These are phyloP conservation scores for Lutjanus erythropterus DNA, from an alignment of 2,113 vertebrate species.

Conservation along the genomic window DNA sequence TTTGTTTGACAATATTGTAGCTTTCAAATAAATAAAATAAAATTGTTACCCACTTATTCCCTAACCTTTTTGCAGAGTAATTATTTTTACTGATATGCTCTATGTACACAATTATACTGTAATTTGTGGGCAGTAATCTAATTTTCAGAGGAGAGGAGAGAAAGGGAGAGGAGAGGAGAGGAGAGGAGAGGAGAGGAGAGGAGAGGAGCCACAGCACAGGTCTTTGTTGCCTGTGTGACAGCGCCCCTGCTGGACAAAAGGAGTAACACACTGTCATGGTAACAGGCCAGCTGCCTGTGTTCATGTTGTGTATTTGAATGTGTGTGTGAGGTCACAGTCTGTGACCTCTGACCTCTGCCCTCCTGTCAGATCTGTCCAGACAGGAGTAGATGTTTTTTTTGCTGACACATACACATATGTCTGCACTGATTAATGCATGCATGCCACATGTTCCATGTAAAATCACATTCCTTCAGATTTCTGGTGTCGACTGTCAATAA, in stretches of 20 bases:
- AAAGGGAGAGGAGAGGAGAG: background rate
- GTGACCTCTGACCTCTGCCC: slow-evolving; percentile 50
- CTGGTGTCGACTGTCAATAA: slow-evolving; percentile 4
- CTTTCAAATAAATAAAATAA: background rate
- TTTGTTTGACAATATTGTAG: background rate
- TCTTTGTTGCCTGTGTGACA: slow-evolving; percentile 56
- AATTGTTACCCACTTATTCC: background rate
- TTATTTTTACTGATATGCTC: background rate
- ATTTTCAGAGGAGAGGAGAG: background rate
- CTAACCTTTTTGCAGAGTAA: background rate
- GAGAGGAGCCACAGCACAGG: background rate
- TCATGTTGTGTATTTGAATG: slow-evolving; percentile 4
- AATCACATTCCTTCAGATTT: slow-evolving; percentile 12
- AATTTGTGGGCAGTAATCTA: background rate
- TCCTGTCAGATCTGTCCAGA: slow-evolving; percentile 44
- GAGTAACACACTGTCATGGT: background rate
- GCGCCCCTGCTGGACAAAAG: slow-evolving; percentile 56
- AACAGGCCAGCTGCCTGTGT: slow-evolving; percentile 36
- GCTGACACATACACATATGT: slow-evolving; percentile 14
- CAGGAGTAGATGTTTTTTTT: slow-evolving; percentile 25
- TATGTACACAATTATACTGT: background rate
- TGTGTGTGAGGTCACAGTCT: slow-evolving; percentile 28
- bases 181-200: slow-evolving; percentile 14
- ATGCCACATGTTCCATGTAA: background rate
- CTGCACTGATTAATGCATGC: background rate